Percentiles rank a stretch among this genome's conserved stretches.
phyloP scores from a whole-genome alignment of 1,140 invertebrate species.

The Batillaria attramentaria region DNA sequence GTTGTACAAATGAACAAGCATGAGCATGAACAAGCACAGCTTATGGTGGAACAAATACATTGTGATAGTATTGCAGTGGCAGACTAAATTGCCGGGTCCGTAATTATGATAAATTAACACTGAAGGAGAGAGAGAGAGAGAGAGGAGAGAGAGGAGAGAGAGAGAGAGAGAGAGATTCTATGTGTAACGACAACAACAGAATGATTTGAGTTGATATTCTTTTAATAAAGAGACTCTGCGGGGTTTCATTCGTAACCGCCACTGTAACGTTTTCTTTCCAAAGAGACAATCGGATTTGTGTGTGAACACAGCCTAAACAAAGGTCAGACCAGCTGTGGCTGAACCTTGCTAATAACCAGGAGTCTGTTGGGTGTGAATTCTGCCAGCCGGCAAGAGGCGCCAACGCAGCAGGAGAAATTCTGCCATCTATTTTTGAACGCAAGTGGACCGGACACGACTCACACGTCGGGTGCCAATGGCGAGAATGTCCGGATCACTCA shows the following conservation, averaged over 20 bases:
- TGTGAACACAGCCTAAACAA: neutral
- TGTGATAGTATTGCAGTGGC: too few relatives aligned
- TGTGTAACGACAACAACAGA: neutral
- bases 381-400: neutral
- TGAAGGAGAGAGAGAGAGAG: conserved; percentile 15
- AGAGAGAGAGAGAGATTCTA: neutral
- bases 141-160: neutral
- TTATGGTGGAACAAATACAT: neutral
- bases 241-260: too few relatives aligned
- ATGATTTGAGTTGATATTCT: neutral
- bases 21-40: neutral
- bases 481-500: too few relatives aligned
- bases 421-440: too few relatives aligned
- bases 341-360: neutral
- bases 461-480: too few relatives aligned
- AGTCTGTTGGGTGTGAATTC: neutral
- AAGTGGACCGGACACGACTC: too few relatives aligned
- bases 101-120: too few relatives aligned
- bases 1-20: neutral
- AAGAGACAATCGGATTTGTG: neutral
- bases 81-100: too few relatives aligned
- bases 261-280: neutral
- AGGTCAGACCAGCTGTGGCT: neutral
- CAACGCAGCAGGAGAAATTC: neutral
- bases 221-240: neutral